phyloP scores from a whole-genome alignment of 2,797 vertebrate genomes.

The Agapornis canus region DNA sequence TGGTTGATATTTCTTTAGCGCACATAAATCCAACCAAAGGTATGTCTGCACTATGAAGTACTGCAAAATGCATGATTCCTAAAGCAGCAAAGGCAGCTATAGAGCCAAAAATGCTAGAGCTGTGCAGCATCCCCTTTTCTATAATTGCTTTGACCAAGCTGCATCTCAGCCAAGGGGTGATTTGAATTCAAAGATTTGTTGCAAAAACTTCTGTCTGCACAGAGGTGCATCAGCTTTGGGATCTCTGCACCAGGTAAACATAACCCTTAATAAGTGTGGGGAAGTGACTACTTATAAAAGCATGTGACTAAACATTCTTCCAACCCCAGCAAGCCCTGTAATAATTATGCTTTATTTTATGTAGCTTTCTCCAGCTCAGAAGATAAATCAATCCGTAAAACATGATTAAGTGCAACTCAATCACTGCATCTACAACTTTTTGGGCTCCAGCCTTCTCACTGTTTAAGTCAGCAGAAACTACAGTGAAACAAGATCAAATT shows the following conservation, averaged over 20 bases:
- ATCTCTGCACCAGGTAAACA: neutral
- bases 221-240: neutral
- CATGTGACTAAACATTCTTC: neutral
- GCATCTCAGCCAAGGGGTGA: neutral
- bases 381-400: neutral
- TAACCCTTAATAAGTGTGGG: neutral
- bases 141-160: rapidly evolving
- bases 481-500: neutral
- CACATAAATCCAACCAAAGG: neutral
- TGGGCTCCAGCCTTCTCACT: neutral
- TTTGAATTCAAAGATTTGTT: neutral
- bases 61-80: rapidly evolving
- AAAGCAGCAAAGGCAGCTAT: neutral
- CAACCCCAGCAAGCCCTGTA: neutral
- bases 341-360: neutral
- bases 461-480: neutral
- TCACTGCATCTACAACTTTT: neutral
- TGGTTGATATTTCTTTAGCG: neutral
- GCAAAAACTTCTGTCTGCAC: neutral
- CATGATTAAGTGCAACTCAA: neutral
- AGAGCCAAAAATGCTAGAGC: neutral
- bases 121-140: neutral
- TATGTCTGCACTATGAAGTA: rapidly evolving
- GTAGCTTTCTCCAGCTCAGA: neutral
- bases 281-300: neutral